Evolutionary conservation across 2,888 invertebrate species (phyloP), one percentile per base, ranked within the genome.

Genomic region (Caenorhabditis drosophilae): DNA sequence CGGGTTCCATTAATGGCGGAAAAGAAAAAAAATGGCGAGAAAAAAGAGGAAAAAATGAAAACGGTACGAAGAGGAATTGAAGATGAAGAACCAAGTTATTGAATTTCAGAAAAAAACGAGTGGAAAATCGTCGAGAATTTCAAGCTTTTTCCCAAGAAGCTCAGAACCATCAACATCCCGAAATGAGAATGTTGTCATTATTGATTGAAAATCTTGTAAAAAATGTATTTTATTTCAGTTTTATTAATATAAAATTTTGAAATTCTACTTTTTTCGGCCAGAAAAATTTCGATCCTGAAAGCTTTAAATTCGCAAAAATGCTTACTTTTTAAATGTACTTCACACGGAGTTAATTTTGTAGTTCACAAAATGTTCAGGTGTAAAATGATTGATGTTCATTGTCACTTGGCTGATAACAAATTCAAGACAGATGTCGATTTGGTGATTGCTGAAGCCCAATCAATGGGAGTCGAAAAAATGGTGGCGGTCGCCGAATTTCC

Each of bases 351-450:
- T n/a, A n/a, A n/a, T n/a, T n/a, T n/a, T n/a, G n/a, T n/a, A n/a
- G n/a, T n/a, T 11, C n/a, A 3, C 11, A 23, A 42, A 18, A 42
- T 22, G 4, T 25, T 42, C 42, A 20, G 20, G 15, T 20, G n/a
- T n/a, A n/a, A n/a, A n/a, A 81, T 81, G 81, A 80, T 80, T 36
- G 82, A 82, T 52, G 71, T 73, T 16, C 81, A 81, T 46, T 76
- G 76, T 50, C 82, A 82, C 57, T 54, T 82, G 38, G 74, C 67
- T 2, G 81, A 82, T 49, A 70, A 75, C 7, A 71, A 72, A 22
- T 82, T 82, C 69, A 73, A 73, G 42, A 52, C 67, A 2, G 80
- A 81, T 50, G 48, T 77, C 6, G 72, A 70, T 35, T 64, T 71
- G 16, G 78, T 81, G 0, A 62, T 81, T 15, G 11, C 31, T 2